Evolutionary conservation across 2,797 vertebrate genomes (phyloP).

Genomic region (Cynopterus sphinx): DNA sequence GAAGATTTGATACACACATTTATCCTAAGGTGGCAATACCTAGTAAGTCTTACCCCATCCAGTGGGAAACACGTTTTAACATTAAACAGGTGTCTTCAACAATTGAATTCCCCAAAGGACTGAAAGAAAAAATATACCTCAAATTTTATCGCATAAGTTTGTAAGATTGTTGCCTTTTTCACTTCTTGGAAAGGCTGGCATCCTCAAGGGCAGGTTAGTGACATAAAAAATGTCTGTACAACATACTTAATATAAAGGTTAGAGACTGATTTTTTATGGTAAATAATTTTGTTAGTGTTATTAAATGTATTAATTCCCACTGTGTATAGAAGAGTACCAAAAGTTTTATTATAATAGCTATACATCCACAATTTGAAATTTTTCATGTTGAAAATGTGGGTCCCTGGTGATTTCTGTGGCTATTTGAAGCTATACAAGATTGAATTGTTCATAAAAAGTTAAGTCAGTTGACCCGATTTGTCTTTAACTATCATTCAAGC

Average conservation of each 20-base stretch:
- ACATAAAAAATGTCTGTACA: neutral
- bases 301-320: neutral
- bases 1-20: neutral
- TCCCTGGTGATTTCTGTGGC: conserved; percentile 20
- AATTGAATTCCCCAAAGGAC: neutral
- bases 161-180: neutral
- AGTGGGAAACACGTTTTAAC: neutral
- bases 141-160: neutral
- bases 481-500: neutral
- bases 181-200: neutral
- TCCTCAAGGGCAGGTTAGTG: neutral
- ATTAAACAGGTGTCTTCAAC: neutral
- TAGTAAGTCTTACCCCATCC: neutral
- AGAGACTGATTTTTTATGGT: neutral
- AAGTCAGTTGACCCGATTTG: neutral
- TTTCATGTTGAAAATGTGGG: neutral
- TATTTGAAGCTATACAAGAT: neutral
- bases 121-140: neutral
- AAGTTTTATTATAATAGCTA: neutral
- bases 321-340: neutral
- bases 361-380: neutral
- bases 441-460: neutral
- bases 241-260: neutral
- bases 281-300: neutral
- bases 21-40: neutral